Conservation (phyloP, 2,888 invertebrate species). For the Siphlonurus alternatus region DNA sequence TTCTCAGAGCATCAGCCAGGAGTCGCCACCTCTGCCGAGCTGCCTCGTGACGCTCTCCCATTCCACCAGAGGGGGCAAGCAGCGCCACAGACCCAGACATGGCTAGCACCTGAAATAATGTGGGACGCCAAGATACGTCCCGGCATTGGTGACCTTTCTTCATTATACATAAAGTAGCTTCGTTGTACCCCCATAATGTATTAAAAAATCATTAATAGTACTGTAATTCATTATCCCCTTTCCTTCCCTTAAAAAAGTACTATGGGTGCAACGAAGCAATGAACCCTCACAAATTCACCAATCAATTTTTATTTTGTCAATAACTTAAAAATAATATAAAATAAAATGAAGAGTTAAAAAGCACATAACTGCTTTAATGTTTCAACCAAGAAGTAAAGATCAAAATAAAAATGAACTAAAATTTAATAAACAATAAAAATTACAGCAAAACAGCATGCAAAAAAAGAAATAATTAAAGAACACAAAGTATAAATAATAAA, state of each 20-base stretch:
- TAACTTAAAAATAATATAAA: no score
- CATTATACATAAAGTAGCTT: no score
- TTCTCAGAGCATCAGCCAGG: conserved; percentile 41
- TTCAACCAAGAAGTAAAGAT: no score
- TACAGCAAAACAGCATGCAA: not conserved
- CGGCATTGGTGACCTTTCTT: not conserved
- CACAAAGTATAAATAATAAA: not conserved
- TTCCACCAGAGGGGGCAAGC: not conserved
- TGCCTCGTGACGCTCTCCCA: conserved; percentile 25
- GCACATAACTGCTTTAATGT: no score
- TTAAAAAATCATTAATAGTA: no score
- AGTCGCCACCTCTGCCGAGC: conserved; percentile 53
- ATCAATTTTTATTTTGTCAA: no score
- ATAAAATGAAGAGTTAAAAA: no score
- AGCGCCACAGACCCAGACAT: not conserved
- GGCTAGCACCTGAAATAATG: not conserved
- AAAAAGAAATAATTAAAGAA: not conserved
- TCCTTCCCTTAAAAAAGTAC: no score
- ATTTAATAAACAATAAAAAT: not conserved
- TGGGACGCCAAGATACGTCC: not conserved
- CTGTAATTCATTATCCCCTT: no score
- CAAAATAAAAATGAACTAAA: not conserved
- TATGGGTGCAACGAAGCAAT: no score
- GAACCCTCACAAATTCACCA: no score
- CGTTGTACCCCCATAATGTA: no score